phyloP scores from a whole-genome alignment of 2,888 invertebrate genomes.

The Nomada ruficornis region DNA sequence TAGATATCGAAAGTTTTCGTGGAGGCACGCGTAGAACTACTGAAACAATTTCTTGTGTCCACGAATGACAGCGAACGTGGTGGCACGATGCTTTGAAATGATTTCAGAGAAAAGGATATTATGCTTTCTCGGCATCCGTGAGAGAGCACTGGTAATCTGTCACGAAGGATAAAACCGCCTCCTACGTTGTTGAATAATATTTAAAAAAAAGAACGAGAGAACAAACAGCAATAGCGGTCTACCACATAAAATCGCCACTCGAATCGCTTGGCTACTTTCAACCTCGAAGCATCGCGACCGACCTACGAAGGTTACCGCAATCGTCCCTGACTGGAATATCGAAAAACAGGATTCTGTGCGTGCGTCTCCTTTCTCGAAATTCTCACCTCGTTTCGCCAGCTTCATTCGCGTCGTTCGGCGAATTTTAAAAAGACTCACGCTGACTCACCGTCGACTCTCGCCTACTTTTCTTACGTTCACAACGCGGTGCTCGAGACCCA shows the following conservation, averaged over 20 bases:
- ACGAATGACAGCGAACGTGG: background rate
- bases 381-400: conserved; percentile 4
- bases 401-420: conserved; percentile 29
- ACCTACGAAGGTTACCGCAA: conserved; percentile 27
- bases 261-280: conserved; percentile 38
- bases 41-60: background rate
- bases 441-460: conserved; percentile 38
- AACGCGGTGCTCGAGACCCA: conserved; percentile 17
- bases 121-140: background rate
- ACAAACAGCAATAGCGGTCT: conserved; percentile 13
- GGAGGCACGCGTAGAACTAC: conserved; percentile 4
- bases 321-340: conserved; percentile 34
- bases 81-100: too few relatives aligned
- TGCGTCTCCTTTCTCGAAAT: conserved; percentile 45
- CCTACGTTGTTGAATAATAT: background rate
- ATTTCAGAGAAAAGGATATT: background rate
- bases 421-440: conserved; percentile 43
- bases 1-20: background rate
- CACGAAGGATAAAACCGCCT: background rate
- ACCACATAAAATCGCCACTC: conserved; percentile 18
- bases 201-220: background rate
- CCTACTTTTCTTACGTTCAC: conserved; percentile 24
- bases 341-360: conserved; percentile 35
- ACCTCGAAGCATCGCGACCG: conserved; percentile 36
- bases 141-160: background rate